These are phyloP conservation scores for Pammene aurita DNA, from an alignment of 2,888 invertebrate genomes.

Conservation along the genomic window DNA sequence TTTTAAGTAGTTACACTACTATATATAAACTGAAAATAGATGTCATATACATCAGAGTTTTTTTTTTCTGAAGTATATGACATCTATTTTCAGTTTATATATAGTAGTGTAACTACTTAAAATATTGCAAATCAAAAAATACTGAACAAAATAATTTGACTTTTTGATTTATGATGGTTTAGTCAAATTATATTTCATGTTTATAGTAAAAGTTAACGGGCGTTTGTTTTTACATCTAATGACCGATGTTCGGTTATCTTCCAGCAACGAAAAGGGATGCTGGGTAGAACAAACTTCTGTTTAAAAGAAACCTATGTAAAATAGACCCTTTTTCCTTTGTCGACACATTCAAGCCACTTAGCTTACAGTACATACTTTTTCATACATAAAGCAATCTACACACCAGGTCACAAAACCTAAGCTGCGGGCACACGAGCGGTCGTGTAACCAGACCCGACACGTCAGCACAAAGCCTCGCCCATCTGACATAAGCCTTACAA, in stretches of 20 bases:
- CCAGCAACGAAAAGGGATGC: not conserved
- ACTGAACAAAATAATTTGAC: too few relatives aligned
- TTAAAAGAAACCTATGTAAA: not conserved
- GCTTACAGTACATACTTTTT: not conserved
- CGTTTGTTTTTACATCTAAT: too few relatives aligned
- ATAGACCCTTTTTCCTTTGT: not conserved
- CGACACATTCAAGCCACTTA: not conserved
- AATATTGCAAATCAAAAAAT: too few relatives aligned
- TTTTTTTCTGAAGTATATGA: too few relatives aligned
- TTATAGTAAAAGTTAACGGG: too few relatives aligned
- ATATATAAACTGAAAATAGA: too few relatives aligned
- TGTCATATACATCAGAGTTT: too few relatives aligned
- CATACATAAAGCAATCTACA: conserved; percentile 24
- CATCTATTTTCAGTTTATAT: too few relatives aligned
- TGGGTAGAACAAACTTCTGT: not conserved
- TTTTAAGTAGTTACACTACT: too few relatives aligned
- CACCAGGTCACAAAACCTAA: conserved; percentile 41
- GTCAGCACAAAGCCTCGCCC: conserved; percentile 58
- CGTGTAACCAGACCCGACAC: conserved; percentile 52
- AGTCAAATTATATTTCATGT: too few relatives aligned
- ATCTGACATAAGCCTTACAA: conserved; percentile 54
- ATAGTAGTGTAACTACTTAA: too few relatives aligned
- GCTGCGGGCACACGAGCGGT: conserved; percentile 36
- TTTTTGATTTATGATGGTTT: too few relatives aligned
- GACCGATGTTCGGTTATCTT: not conserved